phyloP scores from a whole-genome alignment of 1,140 invertebrate species.

The Pseudomyrmex dendroicus region DNA sequence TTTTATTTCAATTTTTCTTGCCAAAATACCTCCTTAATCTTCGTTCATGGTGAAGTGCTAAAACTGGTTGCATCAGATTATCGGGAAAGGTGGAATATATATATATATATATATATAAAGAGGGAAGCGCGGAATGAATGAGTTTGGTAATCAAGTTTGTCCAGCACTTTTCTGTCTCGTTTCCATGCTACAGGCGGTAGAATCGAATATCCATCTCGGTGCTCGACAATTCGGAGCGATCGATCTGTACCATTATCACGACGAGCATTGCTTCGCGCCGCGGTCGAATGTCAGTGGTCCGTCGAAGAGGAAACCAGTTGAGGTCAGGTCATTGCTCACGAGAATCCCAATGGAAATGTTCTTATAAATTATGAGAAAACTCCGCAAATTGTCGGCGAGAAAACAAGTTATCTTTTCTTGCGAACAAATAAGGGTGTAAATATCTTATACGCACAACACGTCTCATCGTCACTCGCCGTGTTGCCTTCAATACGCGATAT shows the following conservation, averaged over 20 bases:
- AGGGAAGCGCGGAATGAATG: conserved; percentile 7
- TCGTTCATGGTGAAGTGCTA: not conserved
- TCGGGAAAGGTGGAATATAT: not conserved
- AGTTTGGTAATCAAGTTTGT: conserved; percentile 53
- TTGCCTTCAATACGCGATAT: conserved; percentile 4
- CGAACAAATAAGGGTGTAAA: not conserved
- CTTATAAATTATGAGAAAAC: conserved; percentile 10
- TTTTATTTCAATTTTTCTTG: conserved; percentile 7
- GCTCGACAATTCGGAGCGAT: conserved; percentile 52
- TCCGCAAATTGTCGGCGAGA: conserved; percentile 2
- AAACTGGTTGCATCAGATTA: conserved; percentile 16
- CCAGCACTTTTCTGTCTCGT: conserved; percentile 46
- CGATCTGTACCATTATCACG: conserved; percentile 54
- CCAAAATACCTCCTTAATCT: conserved; percentile 11
- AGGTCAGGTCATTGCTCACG: conserved; percentile 27
- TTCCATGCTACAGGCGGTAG: not conserved
- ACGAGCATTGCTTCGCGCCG: conserved; percentile 43
- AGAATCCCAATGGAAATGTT: conserved; percentile 26
- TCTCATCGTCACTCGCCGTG: not conserved
- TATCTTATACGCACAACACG: not conserved
- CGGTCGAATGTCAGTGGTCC: conserved; percentile 51
- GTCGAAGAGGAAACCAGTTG: conserved; percentile 35
- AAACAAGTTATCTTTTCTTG: not conserved
- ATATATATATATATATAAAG: not conserved
- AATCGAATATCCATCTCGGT: conserved; percentile 21